Evolutionary conservation across 2,797 vertebrate genomes (phyloP).

Genomic region (Mionectes olivaceus): DNA sequence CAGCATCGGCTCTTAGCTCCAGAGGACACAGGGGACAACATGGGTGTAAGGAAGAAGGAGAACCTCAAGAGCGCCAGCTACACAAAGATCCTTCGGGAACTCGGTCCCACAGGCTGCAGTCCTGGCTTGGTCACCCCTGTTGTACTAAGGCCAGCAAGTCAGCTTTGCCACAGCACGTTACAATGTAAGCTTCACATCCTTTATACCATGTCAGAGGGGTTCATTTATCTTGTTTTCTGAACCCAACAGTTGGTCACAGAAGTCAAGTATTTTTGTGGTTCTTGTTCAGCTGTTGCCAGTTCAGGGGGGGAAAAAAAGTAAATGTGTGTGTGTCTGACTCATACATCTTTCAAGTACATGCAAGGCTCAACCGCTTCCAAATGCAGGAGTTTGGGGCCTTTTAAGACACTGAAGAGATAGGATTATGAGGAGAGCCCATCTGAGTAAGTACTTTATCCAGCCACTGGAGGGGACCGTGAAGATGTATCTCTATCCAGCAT

Average conservation of each 20-base stretch:
- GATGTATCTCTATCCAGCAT: constrained; percentile 99
- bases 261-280: constrained; percentile 95
- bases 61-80: constrained; percentile 49
- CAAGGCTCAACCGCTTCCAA: constrained; percentile 83
- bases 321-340: constrained; percentile 81
- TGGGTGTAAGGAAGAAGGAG: constrained; percentile 29
- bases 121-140: constrained; percentile 41
- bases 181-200: constrained; percentile 83
- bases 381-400: constrained; percentile 73
- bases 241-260: constrained; percentile 95
- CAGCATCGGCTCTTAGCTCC: constrained; percentile 21
- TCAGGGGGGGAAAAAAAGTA: neutral
- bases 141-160: constrained; percentile 64
- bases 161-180: constrained; percentile 79
- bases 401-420: constrained; percentile 98
- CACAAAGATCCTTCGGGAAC: constrained; percentile 36
- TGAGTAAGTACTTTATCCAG: constrained; percentile 99
- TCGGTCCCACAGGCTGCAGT: neutral
- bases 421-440: constrained; percentile 98
- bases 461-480: constrained; percentile 98
- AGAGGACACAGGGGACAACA: neutral
- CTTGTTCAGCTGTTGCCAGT: constrained; percentile 82
- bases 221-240: constrained; percentile 75
- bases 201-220: constrained; percentile 70
- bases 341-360: constrained; percentile 93